phyloP scores from a whole-genome alignment of 2,888 invertebrate species.

The Nomada lathburiana region DNA sequence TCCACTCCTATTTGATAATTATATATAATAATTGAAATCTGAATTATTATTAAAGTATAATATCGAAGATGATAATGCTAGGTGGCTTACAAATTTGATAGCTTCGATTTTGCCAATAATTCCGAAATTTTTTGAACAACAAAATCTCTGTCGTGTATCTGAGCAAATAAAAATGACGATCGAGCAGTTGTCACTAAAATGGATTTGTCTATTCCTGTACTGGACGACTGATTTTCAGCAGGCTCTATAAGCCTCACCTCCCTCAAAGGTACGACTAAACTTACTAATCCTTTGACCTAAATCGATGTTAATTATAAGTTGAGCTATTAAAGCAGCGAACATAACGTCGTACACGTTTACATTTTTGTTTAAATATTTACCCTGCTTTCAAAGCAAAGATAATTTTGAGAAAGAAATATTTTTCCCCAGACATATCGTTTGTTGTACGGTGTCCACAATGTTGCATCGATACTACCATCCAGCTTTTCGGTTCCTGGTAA shows the following conservation, averaged over 20 bases:
- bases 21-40: neutral
- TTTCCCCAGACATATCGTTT: constrained; percentile 95
- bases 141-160: constrained; percentile 95
- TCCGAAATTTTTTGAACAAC: constrained; percentile 96
- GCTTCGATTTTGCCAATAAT: constrained; percentile 89
- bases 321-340: neutral
- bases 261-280: constrained; percentile 94
- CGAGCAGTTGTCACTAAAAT: constrained; percentile 93
- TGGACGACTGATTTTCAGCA: constrained; percentile 89
- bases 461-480: constrained; percentile 96
- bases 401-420: constrained; percentile 96
- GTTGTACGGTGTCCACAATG: constrained; percentile 97
- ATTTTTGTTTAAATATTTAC: constrained; percentile 86
- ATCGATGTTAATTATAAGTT: neutral
- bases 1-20: constrained; percentile 35
- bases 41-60: constrained; percentile 1
- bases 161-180: constrained; percentile 94
- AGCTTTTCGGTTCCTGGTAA: constrained; percentile 96
- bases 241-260: constrained; percentile 92
- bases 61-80: neutral
- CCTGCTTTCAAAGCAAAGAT: constrained; percentile 97
- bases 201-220: constrained; percentile 87
- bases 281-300: constrained; percentile 92
- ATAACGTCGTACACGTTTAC: neutral
- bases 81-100: constrained; percentile 76